A percentile compares a stretch with the other conserved stretches of the same genome.
Conservation (phyloP, 2,797 vertebrate species). For the Enteromius mattozi region DNA sequence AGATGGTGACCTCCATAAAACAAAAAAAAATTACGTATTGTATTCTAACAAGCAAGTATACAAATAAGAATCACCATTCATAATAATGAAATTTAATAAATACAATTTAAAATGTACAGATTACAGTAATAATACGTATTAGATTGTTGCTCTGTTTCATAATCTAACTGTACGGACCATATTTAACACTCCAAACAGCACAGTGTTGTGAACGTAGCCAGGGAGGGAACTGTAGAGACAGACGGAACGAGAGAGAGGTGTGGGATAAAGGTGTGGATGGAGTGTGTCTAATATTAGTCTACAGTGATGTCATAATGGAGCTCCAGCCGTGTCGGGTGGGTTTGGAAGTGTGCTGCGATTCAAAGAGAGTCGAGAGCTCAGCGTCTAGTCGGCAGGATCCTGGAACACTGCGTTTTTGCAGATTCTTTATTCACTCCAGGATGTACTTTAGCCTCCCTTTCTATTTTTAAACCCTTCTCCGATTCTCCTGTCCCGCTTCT, state of each 20-base stretch:
- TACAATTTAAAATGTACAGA: not conserved
- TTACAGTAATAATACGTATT: not conserved
- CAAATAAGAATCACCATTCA: not conserved
- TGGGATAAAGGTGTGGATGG: conserved; percentile 64
- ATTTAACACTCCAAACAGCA: conserved; percentile 33
- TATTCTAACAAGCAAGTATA: not conserved
- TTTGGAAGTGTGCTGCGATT: conserved; percentile 73
- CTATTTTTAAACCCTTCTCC: conserved; percentile 28
- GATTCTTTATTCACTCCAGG: conserved; percentile 38
- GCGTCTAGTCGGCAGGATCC: conserved; percentile 70
- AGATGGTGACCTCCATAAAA: not conserved
- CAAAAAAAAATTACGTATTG: not conserved
- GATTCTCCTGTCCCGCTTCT: not conserved
- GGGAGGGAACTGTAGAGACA: not conserved
- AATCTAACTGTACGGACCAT: not conserved
- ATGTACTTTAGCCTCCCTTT: conserved; percentile 12
- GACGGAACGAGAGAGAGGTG: not conserved
- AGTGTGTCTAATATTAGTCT: conserved; percentile 78
- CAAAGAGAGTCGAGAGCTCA: conserved; percentile 69
- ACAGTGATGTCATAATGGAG: conserved; percentile 73
- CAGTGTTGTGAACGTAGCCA: not conserved
- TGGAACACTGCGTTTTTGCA: conserved; percentile 60
- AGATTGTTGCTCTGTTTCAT: not conserved
- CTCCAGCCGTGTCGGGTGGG: conserved; percentile 74
- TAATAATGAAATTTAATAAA: not conserved